Conservation (phyloP, 2,113 vertebrate species). For the Saimiri boliviensis region DNA sequence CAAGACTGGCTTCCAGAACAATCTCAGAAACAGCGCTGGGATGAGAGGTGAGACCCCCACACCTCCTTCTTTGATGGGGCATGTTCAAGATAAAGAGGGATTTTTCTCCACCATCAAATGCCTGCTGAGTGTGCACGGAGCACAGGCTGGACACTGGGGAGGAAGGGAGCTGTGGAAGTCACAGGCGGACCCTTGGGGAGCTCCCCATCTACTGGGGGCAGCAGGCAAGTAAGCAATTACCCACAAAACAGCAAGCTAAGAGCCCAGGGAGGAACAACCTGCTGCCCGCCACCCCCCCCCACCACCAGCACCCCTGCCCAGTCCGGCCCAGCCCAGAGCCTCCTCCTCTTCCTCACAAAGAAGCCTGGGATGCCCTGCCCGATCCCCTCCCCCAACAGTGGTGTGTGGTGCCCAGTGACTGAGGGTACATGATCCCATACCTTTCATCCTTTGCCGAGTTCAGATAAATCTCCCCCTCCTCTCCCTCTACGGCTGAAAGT, state of each 20-base stretch:
- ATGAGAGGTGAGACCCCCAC: neutral
- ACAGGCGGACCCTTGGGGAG: neutral
- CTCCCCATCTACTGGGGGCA: neutral
- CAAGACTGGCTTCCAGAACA: constrained; percentile 8
- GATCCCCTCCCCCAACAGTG: neutral
- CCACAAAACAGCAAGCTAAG: neutral
- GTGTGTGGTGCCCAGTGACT: neutral
- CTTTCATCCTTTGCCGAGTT: constrained; percentile 63
- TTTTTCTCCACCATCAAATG: rapidly evolving
- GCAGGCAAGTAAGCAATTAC: neutral
- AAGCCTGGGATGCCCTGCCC: neutral
- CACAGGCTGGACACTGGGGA: rapidly evolving
- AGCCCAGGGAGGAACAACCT: neutral
- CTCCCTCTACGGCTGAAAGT: constrained; percentile 84
- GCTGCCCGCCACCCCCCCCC: no score
- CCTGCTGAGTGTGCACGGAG: rapidly evolving
- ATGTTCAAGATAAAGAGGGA: neutral
- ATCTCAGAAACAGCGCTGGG: neutral
- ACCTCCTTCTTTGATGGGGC: neutral
- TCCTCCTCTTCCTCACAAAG: constrained; percentile 41
- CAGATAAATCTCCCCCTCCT: constrained; percentile 72
- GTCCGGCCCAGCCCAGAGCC: neutral
- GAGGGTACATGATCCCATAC: neutral
- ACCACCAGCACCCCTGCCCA: neutral
- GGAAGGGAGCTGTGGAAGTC: neutral